phyloP scores from a whole-genome alignment of 2,888 invertebrate species.

The Brachylomia viminalis region DNA sequence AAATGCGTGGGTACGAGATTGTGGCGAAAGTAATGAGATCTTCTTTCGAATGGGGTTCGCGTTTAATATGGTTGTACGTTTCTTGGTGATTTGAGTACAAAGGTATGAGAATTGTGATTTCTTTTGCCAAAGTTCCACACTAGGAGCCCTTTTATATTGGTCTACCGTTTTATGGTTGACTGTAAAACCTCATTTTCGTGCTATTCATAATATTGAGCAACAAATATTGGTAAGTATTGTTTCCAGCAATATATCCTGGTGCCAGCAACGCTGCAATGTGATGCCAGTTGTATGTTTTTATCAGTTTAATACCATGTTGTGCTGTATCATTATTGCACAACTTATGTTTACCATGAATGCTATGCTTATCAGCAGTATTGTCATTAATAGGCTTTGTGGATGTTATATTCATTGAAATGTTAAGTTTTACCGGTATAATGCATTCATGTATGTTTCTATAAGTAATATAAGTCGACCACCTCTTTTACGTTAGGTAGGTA shows the following conservation, averaged over 20 bases:
- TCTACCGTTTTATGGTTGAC: background rate
- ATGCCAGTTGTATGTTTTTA: background rate
- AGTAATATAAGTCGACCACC: background rate
- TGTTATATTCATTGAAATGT: background rate
- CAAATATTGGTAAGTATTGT: too few relatives aligned
- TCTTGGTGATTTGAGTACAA: conserved; percentile 21
- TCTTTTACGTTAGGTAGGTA: background rate
- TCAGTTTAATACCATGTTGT: too few relatives aligned
- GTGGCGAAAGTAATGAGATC: conserved; percentile 50
- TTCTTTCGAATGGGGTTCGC: conserved; percentile 9
- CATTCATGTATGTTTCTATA: too few relatives aligned
- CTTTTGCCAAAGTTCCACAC: background rate
- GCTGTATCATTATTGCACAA: background rate
- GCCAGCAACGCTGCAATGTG: background rate
- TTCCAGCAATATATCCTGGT: too few relatives aligned
- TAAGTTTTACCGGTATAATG: too few relatives aligned
- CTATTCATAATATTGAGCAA: background rate
- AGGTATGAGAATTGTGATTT: conserved; percentile 14
- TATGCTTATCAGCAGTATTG: too few relatives aligned
- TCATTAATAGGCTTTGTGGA: too few relatives aligned
- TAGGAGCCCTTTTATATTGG: background rate
- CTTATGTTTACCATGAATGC: too few relatives aligned
- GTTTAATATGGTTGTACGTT: conserved; percentile 30
- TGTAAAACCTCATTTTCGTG: background rate
- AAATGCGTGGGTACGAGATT: conserved; percentile 19